Percentiles rank a stretch among this genome's conserved stretches.
Conservation (phyloP, 2,113 vertebrate species). For the Pseudolaguvia tuberculata region DNA sequence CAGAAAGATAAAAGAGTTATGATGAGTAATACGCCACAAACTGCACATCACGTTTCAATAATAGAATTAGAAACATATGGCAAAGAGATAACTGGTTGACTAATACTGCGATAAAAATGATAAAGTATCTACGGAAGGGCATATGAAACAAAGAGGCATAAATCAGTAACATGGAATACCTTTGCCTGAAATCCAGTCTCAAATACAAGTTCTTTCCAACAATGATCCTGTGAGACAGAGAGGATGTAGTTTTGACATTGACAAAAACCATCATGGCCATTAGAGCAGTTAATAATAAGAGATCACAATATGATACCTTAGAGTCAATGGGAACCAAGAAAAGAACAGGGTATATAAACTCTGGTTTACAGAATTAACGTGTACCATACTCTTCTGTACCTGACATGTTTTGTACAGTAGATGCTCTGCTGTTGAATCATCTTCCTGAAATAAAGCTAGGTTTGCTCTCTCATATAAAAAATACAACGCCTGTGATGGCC, state of each 20-base stretch:
- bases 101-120: not conserved
- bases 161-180: slow-evolving; percentile 64
- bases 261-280: slow-evolving; percentile 12
- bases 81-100: not conserved
- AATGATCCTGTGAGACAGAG: slow-evolving; percentile 76
- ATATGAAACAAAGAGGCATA: slow-evolving; percentile 13
- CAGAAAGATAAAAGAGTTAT: not conserved
- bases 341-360: too few relatives aligned
- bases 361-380: too few relatives aligned
- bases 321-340: too few relatives aligned
- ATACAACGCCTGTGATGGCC: too few relatives aligned
- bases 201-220: slow-evolving; percentile 90
- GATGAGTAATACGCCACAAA: slow-evolving; percentile 3
- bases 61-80: slow-evolving; percentile 17
- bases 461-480: too few relatives aligned
- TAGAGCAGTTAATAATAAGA: not conserved
- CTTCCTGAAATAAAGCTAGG: too few relatives aligned
- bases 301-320: too few relatives aligned
- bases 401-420: too few relatives aligned
- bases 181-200: slow-evolving; percentile 93
- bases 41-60: slow-evolving; percentile 11
- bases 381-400: too few relatives aligned
- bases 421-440: too few relatives aligned
- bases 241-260: slow-evolving; percentile 35
- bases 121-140: not conserved